Evolutionary conservation across 2,113 vertebrate genomes (phyloP).

Genomic region (Eleginops maclovinus): DNA sequence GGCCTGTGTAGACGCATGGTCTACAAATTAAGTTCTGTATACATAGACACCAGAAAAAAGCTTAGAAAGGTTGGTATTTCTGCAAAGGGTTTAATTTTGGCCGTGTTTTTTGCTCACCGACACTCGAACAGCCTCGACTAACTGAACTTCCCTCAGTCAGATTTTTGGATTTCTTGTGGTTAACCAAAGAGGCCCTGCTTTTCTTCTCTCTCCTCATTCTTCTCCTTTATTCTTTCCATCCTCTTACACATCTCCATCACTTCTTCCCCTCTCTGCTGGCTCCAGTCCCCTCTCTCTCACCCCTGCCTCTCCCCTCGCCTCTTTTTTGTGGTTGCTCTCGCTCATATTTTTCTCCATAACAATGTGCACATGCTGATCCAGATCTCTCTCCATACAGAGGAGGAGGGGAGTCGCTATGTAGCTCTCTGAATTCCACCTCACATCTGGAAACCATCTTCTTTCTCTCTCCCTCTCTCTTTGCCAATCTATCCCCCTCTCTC

Average conservation of each 20-base stretch:
- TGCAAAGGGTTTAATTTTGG: neutral
- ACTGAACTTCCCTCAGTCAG: conserved; percentile 12
- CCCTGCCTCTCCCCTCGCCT: conserved; percentile 59
- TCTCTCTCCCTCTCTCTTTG: conserved; percentile 35
- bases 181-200: conserved; percentile 45
- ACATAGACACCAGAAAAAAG: neutral
- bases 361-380: conserved; percentile 39
- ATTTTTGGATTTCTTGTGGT: conserved; percentile 47
- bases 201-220: conserved; percentile 33
- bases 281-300: conserved; percentile 55
- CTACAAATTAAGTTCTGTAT: neutral
- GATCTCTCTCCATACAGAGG: conserved; percentile 35
- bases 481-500: conserved; percentile 39
- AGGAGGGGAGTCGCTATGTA: conserved; percentile 53
- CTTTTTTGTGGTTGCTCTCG: conserved; percentile 50
- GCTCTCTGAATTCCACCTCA: conserved; percentile 80
- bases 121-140: neutral
- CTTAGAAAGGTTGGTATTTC: neutral
- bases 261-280: conserved; percentile 37
- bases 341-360: conserved; percentile 51
- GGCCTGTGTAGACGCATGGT: too few species aligned
- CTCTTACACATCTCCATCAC: conserved; percentile 52
- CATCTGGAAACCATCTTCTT: conserved; percentile 86
- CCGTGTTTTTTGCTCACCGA: neutral
- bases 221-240: conserved; percentile 44